A percentile compares a stretch with the other conserved stretches of the same genome.
These are phyloP conservation scores for Agriopis aurantiaria DNA, from an alignment of 2,888 invertebrate genomes.

Conservation along the genomic window DNA sequence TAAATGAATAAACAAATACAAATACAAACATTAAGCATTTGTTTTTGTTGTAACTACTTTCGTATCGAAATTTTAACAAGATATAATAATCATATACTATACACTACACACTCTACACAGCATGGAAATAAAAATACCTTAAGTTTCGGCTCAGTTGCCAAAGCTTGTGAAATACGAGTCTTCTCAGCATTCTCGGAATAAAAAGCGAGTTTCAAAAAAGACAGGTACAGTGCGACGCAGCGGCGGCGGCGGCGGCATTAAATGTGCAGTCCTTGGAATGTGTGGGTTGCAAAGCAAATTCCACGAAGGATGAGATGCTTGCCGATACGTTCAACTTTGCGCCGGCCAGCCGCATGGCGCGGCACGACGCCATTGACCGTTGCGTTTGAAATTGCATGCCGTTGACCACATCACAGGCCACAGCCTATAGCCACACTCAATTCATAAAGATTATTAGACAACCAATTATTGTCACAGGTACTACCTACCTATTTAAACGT, in stretches of 20 bases:
- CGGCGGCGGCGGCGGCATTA: constrained; percentile 45
- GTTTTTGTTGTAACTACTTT: neutral
- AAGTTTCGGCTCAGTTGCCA: constrained; percentile 12
- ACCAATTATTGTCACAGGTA: neutral
- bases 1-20: no score
- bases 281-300: constrained; percentile 82
- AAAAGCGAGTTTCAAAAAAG: constrained; percentile 54
- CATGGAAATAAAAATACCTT: neutral
- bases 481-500: neutral
- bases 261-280: constrained; percentile 63
- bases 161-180: constrained; percentile 35
- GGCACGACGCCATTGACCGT: constrained; percentile 59
- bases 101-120: neutral
- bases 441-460: constrained; percentile 15
- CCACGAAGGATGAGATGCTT: constrained; percentile 78
- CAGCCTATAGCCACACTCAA: neutral
- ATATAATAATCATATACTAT: neutral
- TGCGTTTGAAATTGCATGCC: constrained; percentile 62
- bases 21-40: constrained; percentile 11
- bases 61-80: neutral
- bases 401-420: constrained; percentile 18
- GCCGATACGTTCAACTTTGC: constrained; percentile 72
- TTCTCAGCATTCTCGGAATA: constrained; percentile 63
- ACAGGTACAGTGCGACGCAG: constrained; percentile 52
- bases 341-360: constrained; percentile 44